Percentiles rank a stretch among this genome's conserved stretches.
Conservation (phyloP, 2,113 vertebrate genomes). For the Malurus alboscapulatus region DNA sequence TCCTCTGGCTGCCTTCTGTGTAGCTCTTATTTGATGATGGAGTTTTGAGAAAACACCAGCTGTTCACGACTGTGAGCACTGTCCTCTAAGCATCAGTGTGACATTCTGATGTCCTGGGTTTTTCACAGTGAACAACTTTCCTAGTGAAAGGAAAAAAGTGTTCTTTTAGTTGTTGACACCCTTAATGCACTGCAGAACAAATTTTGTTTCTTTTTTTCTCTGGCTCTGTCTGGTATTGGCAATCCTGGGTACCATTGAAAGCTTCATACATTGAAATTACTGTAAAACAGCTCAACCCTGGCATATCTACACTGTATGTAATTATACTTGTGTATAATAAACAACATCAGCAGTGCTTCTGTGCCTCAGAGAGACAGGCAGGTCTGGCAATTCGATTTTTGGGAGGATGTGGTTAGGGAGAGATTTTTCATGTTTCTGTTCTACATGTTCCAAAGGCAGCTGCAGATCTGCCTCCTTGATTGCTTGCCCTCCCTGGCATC, state of each 20-base stretch:
- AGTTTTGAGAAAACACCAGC: not conserved
- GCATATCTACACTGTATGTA: not conserved
- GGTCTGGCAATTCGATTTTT: not conserved
- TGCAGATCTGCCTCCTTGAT: not conserved
- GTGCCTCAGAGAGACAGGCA: not conserved
- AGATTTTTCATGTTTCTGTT: not conserved
- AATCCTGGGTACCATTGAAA: not conserved
- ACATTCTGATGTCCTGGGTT: not conserved
- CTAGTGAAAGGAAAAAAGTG: not conserved
- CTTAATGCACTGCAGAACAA: not conserved
- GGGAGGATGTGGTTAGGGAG: conserved; percentile 11
- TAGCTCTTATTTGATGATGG: not conserved
- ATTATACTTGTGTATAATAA: not conserved
- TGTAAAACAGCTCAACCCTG: not conserved
- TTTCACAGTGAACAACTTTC: not conserved
- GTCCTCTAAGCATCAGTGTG: not conserved
- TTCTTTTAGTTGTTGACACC: not conserved
- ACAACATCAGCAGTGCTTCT: not conserved
- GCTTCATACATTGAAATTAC: not conserved
- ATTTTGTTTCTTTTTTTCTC: not conserved
- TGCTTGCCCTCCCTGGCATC: not conserved
- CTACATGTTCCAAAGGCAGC: not conserved
- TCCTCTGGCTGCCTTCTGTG: not conserved
- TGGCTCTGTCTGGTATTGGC: not conserved
- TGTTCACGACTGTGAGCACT: not conserved